These are phyloP conservation scores for Anthoscopus minutus DNA, from an alignment of 2,113 vertebrate genomes.

Conservation along the genomic window DNA sequence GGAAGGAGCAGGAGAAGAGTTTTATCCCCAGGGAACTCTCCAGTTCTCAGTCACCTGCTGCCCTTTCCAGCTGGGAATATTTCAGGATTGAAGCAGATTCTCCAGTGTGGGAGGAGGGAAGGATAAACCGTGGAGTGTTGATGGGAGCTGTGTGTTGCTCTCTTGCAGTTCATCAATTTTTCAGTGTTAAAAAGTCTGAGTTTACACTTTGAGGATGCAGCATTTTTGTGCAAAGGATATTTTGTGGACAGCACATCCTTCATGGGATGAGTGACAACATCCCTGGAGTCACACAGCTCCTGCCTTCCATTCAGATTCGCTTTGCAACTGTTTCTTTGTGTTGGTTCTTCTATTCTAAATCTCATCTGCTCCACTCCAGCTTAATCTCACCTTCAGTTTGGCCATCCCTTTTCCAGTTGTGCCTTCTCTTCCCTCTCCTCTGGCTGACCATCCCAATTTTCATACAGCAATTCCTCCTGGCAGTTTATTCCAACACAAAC, in stretches of 20 bases:
- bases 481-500: neutral
- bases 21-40: neutral
- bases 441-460: neutral
- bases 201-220: neutral
- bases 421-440: neutral
- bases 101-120: neutral
- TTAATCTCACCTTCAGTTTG: neutral
- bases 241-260: neutral
- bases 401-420: neutral
- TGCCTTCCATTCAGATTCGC: neutral
- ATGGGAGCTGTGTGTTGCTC: neutral
- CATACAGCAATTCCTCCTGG: neutral
- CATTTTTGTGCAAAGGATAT: neutral
- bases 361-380: fast-evolving
- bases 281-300: neutral
- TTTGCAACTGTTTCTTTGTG: neutral
- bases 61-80: neutral
- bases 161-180: neutral
- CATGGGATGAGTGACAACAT: neutral
- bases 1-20: neutral
- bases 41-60: neutral
- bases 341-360: neutral
- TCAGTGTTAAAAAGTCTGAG: neutral
- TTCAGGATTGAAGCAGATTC: neutral
- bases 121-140: neutral